Evolutionary conservation across 2,113 vertebrate species (phyloP).

Genomic region (Lathamus discolor): DNA sequence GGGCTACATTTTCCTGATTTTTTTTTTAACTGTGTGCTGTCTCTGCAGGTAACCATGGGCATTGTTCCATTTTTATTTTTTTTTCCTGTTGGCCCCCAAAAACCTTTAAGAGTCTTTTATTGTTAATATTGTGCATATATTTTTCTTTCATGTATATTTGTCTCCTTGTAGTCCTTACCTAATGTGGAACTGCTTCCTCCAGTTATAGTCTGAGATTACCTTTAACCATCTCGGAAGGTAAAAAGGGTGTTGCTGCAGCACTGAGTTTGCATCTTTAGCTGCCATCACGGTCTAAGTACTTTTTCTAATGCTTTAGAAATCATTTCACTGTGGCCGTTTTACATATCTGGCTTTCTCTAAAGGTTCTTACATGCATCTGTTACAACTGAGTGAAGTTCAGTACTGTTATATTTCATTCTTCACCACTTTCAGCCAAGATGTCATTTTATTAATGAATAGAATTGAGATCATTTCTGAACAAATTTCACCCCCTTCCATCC

Average conservation of each 20-base stretch:
- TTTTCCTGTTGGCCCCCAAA: conserved; percentile 49
- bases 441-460: conserved; percentile 80
- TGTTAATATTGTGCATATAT: conserved; percentile 52
- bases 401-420: conserved; percentile 75
- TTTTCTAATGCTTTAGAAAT: conserved; percentile 68
- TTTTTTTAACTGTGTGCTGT: conserved; percentile 40
- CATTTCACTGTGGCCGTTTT: conserved; percentile 61
- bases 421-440: conserved; percentile 73
- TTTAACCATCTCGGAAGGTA: conserved; percentile 52
- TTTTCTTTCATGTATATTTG: conserved; percentile 38
- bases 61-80: conserved; percentile 52
- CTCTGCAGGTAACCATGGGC: conserved; percentile 61
- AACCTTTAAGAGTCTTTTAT: conserved; percentile 38
- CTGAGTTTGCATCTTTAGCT: conserved; percentile 49
- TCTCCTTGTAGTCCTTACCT: conserved; percentile 33
- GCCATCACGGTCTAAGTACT: conserved; percentile 37
- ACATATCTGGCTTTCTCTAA: conserved; percentile 62
- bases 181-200: conserved; percentile 42
- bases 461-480: conserved; percentile 79
- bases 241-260: conserved; percentile 47
- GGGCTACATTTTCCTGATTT: conserved; percentile 64
- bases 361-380: conserved; percentile 63
- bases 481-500: conserved; percentile 73
- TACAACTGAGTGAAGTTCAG: conserved; percentile 71
- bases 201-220: conserved; percentile 32